Evolutionary conservation across 2,113 vertebrate species (phyloP).

Genomic region (Nothobranchius furzeri): DNA sequence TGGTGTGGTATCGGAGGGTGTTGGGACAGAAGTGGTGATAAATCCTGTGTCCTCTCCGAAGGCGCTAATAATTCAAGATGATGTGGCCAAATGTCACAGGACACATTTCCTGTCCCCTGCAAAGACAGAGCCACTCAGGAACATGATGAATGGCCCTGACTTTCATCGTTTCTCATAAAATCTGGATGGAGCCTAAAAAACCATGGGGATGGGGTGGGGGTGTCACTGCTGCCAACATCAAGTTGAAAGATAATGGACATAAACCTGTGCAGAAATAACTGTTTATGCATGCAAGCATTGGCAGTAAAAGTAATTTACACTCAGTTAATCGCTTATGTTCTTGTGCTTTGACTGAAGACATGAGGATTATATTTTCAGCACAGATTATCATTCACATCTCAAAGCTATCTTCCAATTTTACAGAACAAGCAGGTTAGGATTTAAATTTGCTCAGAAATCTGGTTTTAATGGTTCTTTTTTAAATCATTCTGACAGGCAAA

Average conservation of each 20-base stretch:
- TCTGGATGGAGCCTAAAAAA: conserved; percentile 39
- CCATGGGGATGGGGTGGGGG: conserved; percentile 2
- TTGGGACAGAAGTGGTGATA: conserved; percentile 71
- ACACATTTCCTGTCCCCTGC: conserved; percentile 69
- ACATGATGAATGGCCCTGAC: conserved; percentile 58
- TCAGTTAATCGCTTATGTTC: conserved; percentile 32
- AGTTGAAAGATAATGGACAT: conserved; percentile 26
- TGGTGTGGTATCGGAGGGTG: conserved; percentile 64
- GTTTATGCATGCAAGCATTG: conserved; percentile 1
- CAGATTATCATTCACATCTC: neutral
- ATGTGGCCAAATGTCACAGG: conserved; percentile 78
- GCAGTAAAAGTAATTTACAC: conserved; percentile 8
- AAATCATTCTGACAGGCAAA: no score
- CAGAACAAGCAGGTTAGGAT: no score
- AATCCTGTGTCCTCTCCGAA: conserved; percentile 73
- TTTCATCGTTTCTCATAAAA: conserved; percentile 46
- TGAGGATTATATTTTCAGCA: neutral
- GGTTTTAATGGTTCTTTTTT: no score
- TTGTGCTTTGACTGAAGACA: neutral
- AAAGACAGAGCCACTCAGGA: conserved; percentile 63
- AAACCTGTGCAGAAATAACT: neutral
- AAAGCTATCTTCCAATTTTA: neutral
- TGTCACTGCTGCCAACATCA: conserved; percentile 19
- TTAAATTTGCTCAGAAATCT: no score
- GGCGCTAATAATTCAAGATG: conserved; percentile 77